Base-by-base conservation (phyloP, 2,797 vertebrate genomes). In the Intellagama lesueurii region DNA sequence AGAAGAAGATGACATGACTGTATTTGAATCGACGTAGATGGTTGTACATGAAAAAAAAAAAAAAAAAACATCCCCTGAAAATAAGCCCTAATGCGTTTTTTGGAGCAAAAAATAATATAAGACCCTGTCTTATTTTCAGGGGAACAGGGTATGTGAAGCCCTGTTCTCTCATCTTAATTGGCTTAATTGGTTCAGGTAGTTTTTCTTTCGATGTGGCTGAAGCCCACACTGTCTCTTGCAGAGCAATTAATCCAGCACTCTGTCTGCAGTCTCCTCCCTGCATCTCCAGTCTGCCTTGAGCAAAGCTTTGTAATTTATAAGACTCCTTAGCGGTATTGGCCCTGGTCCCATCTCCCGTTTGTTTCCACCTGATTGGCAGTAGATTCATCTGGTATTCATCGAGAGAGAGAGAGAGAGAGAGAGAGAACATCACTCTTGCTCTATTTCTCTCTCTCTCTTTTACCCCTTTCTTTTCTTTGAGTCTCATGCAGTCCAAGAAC, bases 181-280 rank as follows among this genome's bases (percentile, higher is more conserved):
- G 56, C 90, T 81, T 30, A 84, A 83, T 40, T n/a, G n/a, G 28
- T 35, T 86, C 85, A 82, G 84, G 85, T 64, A 64, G 72, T 92
- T 83, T 92, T 52, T 76, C 56, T 89, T 88, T 60, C 83, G 91
- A 85, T 81, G 30, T 40, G 78, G 86, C 70, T 56, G 44, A 60
- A 32, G 17, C 66, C 47, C 32, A 28, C n/a, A 2, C 32, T 7
- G 81, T 73, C 76, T 87, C 89, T 92, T 85, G 32, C 70, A 82
- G 69, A 56, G 91, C 90, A 88, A 85, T 92, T 90, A 83, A 81
- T 83, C 90, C 19, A 52, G 32, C 52, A 72, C 76, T 72, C 94
- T 26, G 47, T 52, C 91, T 92, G 87, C 80, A 0, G 52, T 90
- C 66, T 78, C 30, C 49, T 28, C 69, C 52, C 26, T 32, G 32